phyloP scores from a whole-genome alignment of 2,797 vertebrate species.

The Mus spretus region DNA sequence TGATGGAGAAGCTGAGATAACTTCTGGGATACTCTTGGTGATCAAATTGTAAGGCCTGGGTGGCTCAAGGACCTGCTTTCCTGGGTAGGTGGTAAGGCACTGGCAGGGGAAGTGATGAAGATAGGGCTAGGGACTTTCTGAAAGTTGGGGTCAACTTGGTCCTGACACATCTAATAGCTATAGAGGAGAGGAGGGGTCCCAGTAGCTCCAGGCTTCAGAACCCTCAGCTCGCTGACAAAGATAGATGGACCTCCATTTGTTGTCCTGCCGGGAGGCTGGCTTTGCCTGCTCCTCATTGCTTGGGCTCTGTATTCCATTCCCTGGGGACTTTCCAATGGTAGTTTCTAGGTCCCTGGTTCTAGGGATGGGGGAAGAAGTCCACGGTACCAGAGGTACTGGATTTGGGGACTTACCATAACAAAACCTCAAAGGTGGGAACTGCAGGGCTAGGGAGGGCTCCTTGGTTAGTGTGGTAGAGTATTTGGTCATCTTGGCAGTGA shows the following conservation, averaged over 20 bases:
- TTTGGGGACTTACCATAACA: background rate
- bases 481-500: conserved; percentile 49
- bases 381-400: background rate
- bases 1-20: background rate
- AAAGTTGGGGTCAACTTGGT: background rate
- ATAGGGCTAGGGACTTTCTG: background rate
- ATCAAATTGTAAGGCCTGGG: background rate
- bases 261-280: background rate
- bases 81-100: background rate
- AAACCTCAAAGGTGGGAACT: background rate
- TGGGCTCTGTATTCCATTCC: background rate
- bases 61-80: background rate
- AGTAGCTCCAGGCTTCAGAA: background rate
- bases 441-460: too few relatives aligned
- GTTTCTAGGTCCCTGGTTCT: background rate
- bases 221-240: background rate
- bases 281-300: background rate
- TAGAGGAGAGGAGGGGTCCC: background rate
- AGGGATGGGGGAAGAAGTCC: background rate
- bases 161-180: accelerated
- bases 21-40: background rate
- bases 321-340: background rate
- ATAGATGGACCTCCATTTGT: background rate
- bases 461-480: background rate
- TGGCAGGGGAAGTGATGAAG: background rate